Evolutionary conservation across 2,888 invertebrate species (phyloP).

Genomic region (Yponomeuta cagnagella): DNA sequence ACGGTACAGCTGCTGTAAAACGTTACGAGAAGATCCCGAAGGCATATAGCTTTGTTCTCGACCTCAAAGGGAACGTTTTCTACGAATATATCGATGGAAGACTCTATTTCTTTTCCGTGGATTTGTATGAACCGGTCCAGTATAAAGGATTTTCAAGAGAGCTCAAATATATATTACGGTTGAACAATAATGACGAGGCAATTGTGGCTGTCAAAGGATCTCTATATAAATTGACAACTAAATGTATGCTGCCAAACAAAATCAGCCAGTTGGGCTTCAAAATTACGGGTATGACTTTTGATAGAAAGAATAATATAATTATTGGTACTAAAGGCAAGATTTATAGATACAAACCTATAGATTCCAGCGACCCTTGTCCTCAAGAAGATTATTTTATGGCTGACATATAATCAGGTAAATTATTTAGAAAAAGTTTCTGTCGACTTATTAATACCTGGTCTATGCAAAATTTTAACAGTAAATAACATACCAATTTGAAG

Average conservation of each 20-base stretch:
- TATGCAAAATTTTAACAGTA: no score
- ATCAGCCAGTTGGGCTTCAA: slow-evolving; percentile 59
- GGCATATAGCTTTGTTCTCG: slow-evolving; percentile 59
- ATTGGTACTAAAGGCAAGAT: slow-evolving; percentile 67
- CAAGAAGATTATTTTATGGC: slow-evolving; percentile 66
- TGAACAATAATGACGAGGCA: slow-evolving; percentile 58
- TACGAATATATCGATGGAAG: slow-evolving; percentile 64
- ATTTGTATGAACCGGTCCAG: slow-evolving; percentile 58
- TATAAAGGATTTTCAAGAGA: slow-evolving; percentile 65
- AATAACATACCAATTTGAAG: no score
- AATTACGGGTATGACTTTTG: slow-evolving; percentile 61
- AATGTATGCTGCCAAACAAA: slow-evolving; percentile 53
- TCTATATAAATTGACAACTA: slow-evolving; percentile 46
- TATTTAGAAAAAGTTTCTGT: neutral
- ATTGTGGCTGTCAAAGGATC: slow-evolving; percentile 63
- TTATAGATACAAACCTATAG: slow-evolving; percentile 57
- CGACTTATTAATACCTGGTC: neutral
- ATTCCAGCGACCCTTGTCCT: slow-evolving; percentile 56
- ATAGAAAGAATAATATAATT: slow-evolving; percentile 55
- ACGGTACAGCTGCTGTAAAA: slow-evolving; percentile 59
- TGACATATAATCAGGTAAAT: slow-evolving; percentile 20
- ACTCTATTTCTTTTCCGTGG: slow-evolving; percentile 55
- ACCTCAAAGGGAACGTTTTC: slow-evolving; percentile 53
- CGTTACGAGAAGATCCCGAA: slow-evolving; percentile 59
- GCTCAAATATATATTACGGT: slow-evolving; percentile 53